These are phyloP conservation scores for Rhopalosiphum maidis DNA, from an alignment of 1,140 invertebrate genomes.

Conservation along the genomic window DNA sequence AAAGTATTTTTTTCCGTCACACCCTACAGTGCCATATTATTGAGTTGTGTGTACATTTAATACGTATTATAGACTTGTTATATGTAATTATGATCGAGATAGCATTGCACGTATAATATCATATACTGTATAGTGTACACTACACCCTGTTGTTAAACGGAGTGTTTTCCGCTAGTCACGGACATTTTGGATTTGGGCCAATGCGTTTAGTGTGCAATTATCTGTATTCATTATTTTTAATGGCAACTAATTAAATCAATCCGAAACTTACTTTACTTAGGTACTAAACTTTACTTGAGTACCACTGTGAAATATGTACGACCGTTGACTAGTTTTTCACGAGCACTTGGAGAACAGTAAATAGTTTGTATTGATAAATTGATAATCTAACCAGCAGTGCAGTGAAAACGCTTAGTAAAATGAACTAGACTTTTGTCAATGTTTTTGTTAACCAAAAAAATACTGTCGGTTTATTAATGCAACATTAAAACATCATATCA, in stretches of 20 bases:
- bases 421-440: neutral
- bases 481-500: too few species aligned
- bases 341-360: neutral
- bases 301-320: neutral
- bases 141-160: neutral
- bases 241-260: conserved; percentile 11
- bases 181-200: neutral
- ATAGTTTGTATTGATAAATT: neutral
- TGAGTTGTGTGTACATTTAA: neutral
- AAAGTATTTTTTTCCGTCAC: too few species aligned
- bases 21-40: neutral
- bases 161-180: neutral
- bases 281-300: neutral
- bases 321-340: neutral
- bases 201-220: neutral
- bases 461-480: too few species aligned
- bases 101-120: neutral
- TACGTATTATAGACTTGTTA: neutral
- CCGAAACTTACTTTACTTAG: neutral
- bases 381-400: neutral
- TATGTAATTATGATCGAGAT: neutral
- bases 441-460: neutral
- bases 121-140: neutral
- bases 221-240: conserved; percentile 14
- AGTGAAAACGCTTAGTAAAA: neutral